phyloP scores from a whole-genome alignment of 1,140 invertebrate species.

The Atta colombica region DNA sequence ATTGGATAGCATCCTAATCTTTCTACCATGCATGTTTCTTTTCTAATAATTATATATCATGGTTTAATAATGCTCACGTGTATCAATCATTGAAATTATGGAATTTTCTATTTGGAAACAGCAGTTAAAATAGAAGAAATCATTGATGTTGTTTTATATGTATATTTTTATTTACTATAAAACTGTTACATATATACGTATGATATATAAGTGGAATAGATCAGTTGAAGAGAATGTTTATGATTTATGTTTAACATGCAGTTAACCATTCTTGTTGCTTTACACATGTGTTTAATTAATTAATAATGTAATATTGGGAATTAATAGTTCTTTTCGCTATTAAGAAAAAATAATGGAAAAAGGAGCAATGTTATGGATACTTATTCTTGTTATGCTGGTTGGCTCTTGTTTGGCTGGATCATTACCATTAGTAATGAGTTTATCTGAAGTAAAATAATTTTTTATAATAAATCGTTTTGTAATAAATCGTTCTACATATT shows the following conservation, averaged over 20 bases:
- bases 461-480: conserved; percentile 45
- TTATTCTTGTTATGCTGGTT: conserved; percentile 96
- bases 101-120: no score
- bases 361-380: conserved; percentile 92
- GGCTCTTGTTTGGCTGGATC: conserved; percentile 98
- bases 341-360: conserved; percentile 91
- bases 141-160: neutral
- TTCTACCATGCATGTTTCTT: no score
- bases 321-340: conserved; percentile 26
- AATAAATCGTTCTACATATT: neutral
- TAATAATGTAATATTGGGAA: conserved; percentile 32
- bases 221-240: conserved; percentile 22
- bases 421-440: conserved; percentile 96
- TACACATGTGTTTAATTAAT: neutral
- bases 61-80: conserved; percentile 5
- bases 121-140: no score
- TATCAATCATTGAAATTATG: neutral
- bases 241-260: conserved; percentile 19
- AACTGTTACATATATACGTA: neutral
- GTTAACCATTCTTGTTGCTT: neutral
- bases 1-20: no score
- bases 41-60: no score
- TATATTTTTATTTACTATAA: neutral
- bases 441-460: conserved; percentile 94
- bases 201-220: neutral